Evolutionary conservation across 1,140 invertebrate genomes (phyloP).

Genomic region (Achroia grisella): DNA sequence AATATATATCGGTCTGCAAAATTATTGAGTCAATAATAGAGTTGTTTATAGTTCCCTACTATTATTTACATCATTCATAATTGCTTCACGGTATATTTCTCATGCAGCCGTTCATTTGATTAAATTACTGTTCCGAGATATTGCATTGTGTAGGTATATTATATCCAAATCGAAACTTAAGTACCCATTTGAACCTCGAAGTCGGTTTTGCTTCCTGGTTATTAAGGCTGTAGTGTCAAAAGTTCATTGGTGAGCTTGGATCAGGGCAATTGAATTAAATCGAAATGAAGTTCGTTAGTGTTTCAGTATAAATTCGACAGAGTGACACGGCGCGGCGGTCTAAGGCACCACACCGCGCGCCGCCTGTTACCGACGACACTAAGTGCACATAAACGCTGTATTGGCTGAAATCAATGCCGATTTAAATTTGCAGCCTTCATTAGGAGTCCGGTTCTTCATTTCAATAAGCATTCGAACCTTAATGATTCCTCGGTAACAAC

Average conservation of each 20-base stretch:
- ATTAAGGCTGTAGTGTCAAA: conserved; percentile 18
- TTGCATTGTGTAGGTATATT: conserved; percentile 12
- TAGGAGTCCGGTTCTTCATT: conserved; percentile 64
- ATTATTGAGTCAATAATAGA: conserved; percentile 54
- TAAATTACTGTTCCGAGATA: conserved; percentile 19
- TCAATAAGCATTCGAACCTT: conserved; percentile 59
- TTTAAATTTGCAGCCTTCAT: conserved; percentile 67
- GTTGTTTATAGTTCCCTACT: conserved; percentile 32
- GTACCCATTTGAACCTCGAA: background rate
- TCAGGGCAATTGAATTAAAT: conserved; percentile 39
- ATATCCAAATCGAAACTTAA: conserved; percentile 11
- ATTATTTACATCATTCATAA: conserved; percentile 37
- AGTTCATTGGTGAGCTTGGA: conserved; percentile 20
- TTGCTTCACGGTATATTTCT: conserved; percentile 37
- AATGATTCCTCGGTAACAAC: conserved; percentile 65
- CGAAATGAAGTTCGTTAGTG: conserved; percentile 31
- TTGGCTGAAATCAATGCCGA: conserved; percentile 59
- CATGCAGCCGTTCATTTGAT: conserved; percentile 18
- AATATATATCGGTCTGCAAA: conserved; percentile 33
- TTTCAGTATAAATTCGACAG: conserved; percentile 3
- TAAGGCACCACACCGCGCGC: conserved; percentile 19
- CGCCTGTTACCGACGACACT: conserved; percentile 34
- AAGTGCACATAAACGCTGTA: conserved; percentile 57
- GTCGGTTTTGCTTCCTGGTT: background rate
- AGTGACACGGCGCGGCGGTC: conserved; percentile 6